These are phyloP conservation scores for Sus cebifrons DNA, from an alignment of 2,797 vertebrate genomes.

Conservation along the genomic window DNA sequence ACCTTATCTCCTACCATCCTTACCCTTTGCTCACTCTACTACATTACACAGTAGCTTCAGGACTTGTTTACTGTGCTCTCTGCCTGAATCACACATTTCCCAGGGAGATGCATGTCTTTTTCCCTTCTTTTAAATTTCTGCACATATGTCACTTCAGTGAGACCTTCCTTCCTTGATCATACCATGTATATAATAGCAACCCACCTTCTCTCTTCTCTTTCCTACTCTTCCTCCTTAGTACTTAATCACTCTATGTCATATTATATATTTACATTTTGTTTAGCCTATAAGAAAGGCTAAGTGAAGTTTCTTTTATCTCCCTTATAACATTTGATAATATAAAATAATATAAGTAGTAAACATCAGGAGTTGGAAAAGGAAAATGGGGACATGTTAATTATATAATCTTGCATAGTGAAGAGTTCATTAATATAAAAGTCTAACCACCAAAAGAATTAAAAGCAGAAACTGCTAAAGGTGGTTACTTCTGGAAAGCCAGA, in stretches of 20 bases:
- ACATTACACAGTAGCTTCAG: background rate
- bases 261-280: background rate
- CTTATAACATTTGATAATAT: background rate
- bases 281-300: background rate
- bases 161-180: background rate
- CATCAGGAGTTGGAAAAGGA: background rate
- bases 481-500: background rate
- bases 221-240: background rate
- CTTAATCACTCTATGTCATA: background rate
- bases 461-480: background rate
- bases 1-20: background rate
- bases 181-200: background rate
- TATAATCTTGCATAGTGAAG: background rate
- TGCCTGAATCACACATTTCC: background rate
- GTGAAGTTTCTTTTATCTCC: background rate
- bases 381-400: background rate
- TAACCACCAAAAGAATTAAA: conserved; percentile 4
- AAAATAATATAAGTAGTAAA: background rate
- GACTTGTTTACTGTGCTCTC: background rate
- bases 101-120: background rate
- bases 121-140: background rate
- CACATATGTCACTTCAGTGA: background rate
- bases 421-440: conserved; percentile 56
- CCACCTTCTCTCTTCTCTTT: background rate
- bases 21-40: background rate